Percentiles rank a stretch among this genome's conserved stretches.
These are phyloP conservation scores for Rotaria socialis DNA, from an alignment of 2,888 invertebrate genomes.

Conservation along the genomic window DNA sequence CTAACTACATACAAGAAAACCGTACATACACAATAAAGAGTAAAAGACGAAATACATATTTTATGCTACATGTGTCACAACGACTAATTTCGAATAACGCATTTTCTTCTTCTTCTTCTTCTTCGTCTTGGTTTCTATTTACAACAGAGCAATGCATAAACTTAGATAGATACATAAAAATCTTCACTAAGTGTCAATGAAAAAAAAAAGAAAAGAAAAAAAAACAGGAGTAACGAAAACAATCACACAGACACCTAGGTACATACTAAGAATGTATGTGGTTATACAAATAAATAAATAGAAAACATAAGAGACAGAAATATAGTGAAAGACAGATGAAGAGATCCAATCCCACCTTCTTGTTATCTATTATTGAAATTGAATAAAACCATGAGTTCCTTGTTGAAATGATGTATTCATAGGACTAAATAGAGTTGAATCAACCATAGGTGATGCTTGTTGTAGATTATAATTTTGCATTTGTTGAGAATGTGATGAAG, in stretches of 20 bases:
- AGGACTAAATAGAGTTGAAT: neutral
- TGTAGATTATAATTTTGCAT: neutral
- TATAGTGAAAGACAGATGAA: slow-evolving; percentile 15
- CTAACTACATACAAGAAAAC: slow-evolving; percentile 10
- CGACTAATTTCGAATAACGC: neutral
- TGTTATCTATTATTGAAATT: neutral
- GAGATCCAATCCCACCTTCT: neutral
- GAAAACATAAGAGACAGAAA: neutral
- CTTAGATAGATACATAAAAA: neutral
- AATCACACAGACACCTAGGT: neutral
- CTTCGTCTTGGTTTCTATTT: neutral
- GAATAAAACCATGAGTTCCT: neutral
- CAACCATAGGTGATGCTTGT: neutral
- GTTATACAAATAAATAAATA: neutral
- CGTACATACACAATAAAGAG: neutral
- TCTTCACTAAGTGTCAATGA: slow-evolving; percentile 1
- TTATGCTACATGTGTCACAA: neutral
- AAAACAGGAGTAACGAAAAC: neutral
- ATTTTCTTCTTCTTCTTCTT: neutral
- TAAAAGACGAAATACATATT: neutral
- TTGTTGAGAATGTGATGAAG: neutral
- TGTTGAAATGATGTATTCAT: neutral
- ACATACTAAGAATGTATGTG: slow-evolving; percentile 32
- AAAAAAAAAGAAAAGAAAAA: neutral
- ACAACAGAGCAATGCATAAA: neutral